Evolutionary conservation across 2,888 invertebrate genomes (phyloP).

Genomic region (Peribatodes rhomboidaria): DNA sequence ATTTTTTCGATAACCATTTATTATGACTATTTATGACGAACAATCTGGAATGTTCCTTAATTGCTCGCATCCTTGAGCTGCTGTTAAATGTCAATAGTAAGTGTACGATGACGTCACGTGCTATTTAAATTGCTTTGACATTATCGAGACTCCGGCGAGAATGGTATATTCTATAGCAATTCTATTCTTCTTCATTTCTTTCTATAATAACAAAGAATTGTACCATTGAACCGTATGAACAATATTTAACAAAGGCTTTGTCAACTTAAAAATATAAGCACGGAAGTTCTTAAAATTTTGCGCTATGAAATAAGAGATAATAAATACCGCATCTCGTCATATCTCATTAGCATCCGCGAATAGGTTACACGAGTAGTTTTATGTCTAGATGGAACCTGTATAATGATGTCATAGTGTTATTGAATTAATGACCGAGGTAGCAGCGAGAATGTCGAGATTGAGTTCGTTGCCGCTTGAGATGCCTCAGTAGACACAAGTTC

Average conservation of each 20-base stretch:
- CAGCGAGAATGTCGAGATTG: constrained; percentile 25
- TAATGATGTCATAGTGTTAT: constrained; percentile 40
- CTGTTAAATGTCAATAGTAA: constrained; percentile 34
- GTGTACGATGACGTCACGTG: constrained; percentile 27
- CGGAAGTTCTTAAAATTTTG: constrained; percentile 5
- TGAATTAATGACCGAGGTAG: constrained; percentile 28
- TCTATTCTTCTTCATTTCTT: too few species aligned
- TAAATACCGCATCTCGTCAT: not conserved
- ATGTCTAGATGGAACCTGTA: constrained; percentile 7
- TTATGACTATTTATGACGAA: constrained; percentile 12
- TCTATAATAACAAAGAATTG: not conserved
- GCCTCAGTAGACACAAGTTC: constrained; percentile 19
- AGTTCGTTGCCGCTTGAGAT: constrained; percentile 35
- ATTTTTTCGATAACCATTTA: not conserved
- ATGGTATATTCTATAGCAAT: constrained; percentile 5
- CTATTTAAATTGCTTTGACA: constrained; percentile 28
- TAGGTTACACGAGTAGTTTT: constrained; percentile 2
- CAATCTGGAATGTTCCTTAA: constrained; percentile 20
- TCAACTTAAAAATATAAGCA: not conserved
- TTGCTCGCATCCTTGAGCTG: constrained; percentile 32
- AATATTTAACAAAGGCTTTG: not conserved
- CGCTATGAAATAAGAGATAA: not conserved
- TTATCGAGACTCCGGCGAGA: constrained; percentile 11
- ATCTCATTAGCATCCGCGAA: constrained; percentile 16
- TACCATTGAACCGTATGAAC: not conserved